These are phyloP conservation scores for Parthenolecanium corni DNA, from an alignment of 2,888 invertebrate species.

Conservation along the genomic window DNA sequence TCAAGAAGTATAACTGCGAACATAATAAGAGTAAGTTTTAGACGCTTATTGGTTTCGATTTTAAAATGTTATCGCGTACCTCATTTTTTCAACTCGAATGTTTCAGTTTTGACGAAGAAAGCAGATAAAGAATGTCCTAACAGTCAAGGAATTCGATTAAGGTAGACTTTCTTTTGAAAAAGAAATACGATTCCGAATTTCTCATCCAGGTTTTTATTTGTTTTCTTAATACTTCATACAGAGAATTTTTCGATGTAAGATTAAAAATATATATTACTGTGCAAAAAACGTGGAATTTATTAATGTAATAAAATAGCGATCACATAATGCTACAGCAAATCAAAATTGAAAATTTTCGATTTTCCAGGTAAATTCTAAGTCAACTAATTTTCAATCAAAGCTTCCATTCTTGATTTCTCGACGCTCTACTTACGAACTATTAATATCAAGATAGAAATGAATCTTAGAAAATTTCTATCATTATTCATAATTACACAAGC, in stretches of 20 bases:
- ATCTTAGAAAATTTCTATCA: too few relatives aligned
- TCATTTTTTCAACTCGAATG: neutral
- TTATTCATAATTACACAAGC: too few relatives aligned
- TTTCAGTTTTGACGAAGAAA: constrained; percentile 31
- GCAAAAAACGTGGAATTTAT: neutral
- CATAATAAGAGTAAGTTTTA: constrained; percentile 31
- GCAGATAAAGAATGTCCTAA: constrained; percentile 30
- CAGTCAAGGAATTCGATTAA: constrained; percentile 31
- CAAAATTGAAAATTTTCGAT: too few relatives aligned
- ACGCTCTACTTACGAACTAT: too few relatives aligned
- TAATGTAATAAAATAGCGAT: too few relatives aligned
- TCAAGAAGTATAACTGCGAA: constrained; percentile 33
- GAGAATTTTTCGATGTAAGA: neutral
- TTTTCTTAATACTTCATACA: neutral
- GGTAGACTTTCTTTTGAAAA: constrained; percentile 22
- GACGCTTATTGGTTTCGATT: too few relatives aligned
- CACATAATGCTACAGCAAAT: too few relatives aligned
- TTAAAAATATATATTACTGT: neutral
- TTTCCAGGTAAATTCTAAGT: too few relatives aligned
- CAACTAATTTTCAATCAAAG: too few relatives aligned
- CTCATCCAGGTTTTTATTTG: neutral
- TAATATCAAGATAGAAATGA: too few relatives aligned
- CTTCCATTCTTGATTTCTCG: too few relatives aligned
- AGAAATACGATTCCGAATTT: neutral
- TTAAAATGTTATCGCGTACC: too few relatives aligned